Base-by-base conservation (phyloP, 2,113 vertebrate species). In the Malurus elegans region DNA sequence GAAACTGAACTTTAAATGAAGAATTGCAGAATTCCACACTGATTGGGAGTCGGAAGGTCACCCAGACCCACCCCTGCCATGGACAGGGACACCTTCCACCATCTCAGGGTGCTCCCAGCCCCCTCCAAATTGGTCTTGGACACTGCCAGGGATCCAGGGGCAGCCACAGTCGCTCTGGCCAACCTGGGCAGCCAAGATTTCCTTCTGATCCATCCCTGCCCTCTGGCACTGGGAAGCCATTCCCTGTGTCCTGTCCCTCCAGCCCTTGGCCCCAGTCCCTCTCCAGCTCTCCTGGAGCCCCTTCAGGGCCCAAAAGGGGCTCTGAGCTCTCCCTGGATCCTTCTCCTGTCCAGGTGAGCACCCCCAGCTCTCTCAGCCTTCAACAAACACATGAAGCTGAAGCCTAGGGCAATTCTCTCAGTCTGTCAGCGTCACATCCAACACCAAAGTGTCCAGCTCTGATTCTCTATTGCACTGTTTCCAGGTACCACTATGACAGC, bases 401-500 rank as follows among this genome's bases (percentile, higher is more conserved):
- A 86, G 53, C 16, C 29, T 31, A 18, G 11, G 56, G 12, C 29
- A 26, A 50, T 28, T 29, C 1, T 8, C 44, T 14, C 20, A 11
- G 28, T 14, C 18, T 13, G 28, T 11, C 34, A 32, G 6, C 9
- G 4, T n/a, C 53, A 19, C 56, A 67, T 10, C 36, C 11, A 32
- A 38, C 8, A 24, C 32, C 25, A 4, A 32, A 38, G 26, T 3
- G 1, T 7, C 10, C 13, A 10, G 11, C 51, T 85, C 97, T 97
- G 97, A 69, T 96, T 66, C 45, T 73, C 72, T 29, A 40, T 3
- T 5, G 10, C 8, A 4, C 10, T 44, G 47, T 82, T 79, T 45
- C 50, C 86, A 92, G 93, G 96, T 65, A 88, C 86, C 84, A 82
- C 91, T 94, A 88, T 79, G 95, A 97, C 97, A 90, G 96, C 62